Evolutionary conservation across 2,113 vertebrate species (phyloP), one percentile per base, ranked within the genome.

Genomic region (Phodopus roborovskii): DNA sequence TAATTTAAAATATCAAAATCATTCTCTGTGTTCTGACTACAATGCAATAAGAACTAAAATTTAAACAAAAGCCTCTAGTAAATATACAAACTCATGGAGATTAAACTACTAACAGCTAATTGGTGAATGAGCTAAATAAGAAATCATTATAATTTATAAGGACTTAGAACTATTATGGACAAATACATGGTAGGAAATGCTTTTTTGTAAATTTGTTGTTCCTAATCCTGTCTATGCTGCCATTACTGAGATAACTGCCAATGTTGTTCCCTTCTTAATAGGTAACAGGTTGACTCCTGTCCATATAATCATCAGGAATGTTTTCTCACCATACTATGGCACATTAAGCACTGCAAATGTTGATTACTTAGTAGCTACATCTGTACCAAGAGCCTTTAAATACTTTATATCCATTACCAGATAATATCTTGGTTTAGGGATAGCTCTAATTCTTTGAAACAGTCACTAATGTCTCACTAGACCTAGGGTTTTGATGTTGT

Each of bases 321-420:
- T 30, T 17, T 78, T 91, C 50, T 83, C 42, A 88, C 17, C 28
- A 20, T 74, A 30, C 42, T 24, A 68, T 10, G 70, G 45, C 75
- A 82, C 42, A 53, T 87, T 90, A 90, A 84, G 42, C 36, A 95
- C 70, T 36, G 10, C 1, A 86, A 82, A 53, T 50, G 45, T 56
- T 88, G 60, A 78, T 56, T 95, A 77, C 66, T 94, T 92, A 88
- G 53, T 45, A 86, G 73, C 36, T 87, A 75, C 56, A 36, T 82
- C 77, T 85, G 73, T 50, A 56, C 7, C 56, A 17, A 83, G 33
- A 79, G 6, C 5, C 45, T 28, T 71, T 71, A 62, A 53, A 56
- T 53, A 39, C 36, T 88, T 94, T 92, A 17, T 50, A 86, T 66
- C 36, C 81, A 68, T 78, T 81, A 82, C 39, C 36, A 87, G 85